Evolutionary conservation across 2,888 invertebrate genomes (phyloP).

Genomic region (Micoletzkya japonica): DNA sequence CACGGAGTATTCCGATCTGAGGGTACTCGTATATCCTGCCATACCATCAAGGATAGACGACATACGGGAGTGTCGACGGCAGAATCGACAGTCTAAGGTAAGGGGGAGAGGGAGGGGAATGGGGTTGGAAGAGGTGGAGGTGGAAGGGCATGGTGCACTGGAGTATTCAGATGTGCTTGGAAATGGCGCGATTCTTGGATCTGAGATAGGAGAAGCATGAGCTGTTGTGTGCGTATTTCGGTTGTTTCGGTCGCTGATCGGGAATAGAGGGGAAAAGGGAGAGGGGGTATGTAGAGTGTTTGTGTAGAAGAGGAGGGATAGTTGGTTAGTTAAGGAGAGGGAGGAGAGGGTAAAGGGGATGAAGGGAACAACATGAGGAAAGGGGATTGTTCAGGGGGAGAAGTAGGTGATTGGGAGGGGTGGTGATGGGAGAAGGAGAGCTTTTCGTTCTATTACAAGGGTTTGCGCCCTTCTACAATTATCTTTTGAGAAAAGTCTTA

Average conservation of each 20-base stretch:
- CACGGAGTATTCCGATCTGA: conserved; percentile 40
- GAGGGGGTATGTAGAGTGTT: neutral
- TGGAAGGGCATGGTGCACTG: neutral
- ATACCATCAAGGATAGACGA: conserved; percentile 42
- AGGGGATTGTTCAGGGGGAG: neutral
- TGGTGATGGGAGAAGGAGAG: too few species aligned
- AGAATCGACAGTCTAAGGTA: conserved; percentile 42
- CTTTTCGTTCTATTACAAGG: too few species aligned
- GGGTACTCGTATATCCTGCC: conserved; percentile 34
- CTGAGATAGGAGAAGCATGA: too few species aligned
- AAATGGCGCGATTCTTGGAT: neutral
- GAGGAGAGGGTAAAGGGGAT: neutral
- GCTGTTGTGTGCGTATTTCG: too few species aligned
- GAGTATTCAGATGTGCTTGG: too few species aligned
- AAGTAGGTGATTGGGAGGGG: too few species aligned
- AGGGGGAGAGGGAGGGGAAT: neutral
- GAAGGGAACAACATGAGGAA: neutral
- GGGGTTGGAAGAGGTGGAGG: neutral
- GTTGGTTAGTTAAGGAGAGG: neutral
- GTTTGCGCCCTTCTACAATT: too few species aligned
- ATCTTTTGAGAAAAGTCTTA: too few species aligned
- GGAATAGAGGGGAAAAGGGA: too few species aligned
- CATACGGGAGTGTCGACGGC: conserved; percentile 41
- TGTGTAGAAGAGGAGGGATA: neutral
- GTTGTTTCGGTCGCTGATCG: too few species aligned